A percentile compares a stretch with the other conserved stretches of the same genome.
These are phyloP conservation scores for Poeciliopsis presidionis DNA, from an alignment of 2,797 vertebrate species.

Conservation along the genomic window DNA sequence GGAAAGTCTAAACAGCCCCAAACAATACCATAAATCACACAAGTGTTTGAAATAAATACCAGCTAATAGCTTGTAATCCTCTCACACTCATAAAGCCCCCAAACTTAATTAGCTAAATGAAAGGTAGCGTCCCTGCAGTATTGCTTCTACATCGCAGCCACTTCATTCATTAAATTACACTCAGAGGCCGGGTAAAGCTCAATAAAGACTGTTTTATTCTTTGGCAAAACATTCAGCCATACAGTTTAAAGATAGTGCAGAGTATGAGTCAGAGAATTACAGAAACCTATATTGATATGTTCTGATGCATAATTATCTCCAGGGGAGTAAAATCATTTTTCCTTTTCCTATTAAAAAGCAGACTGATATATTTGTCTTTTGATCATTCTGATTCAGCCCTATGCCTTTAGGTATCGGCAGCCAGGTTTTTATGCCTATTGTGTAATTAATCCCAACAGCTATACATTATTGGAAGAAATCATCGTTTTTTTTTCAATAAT, in stretches of 20 bases:
- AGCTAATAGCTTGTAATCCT: conserved; percentile 70
- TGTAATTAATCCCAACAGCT: conserved; percentile 54
- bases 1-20: conserved; percentile 42
- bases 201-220: conserved; percentile 17
- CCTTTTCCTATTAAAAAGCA: conserved; percentile 19
- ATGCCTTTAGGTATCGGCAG: conserved; percentile 20
- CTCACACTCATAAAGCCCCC: conserved; percentile 67
- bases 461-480: conserved; percentile 43
- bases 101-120: conserved; percentile 73
- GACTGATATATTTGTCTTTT: conserved; percentile 14
- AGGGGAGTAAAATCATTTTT: conserved; percentile 18
- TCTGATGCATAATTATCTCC: conserved; percentile 4
- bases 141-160: conserved; percentile 32
- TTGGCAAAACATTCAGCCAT: conserved; percentile 30
- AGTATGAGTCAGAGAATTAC: conserved; percentile 20
- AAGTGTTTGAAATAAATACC: conserved; percentile 67
- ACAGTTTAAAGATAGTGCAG: conserved; percentile 33
- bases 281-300: conserved; percentile 26
- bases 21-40: conserved; percentile 53
- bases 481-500: conserved; percentile 14
- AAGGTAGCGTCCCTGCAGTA: conserved; percentile 68
- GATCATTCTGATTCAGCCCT: conserved; percentile 32
- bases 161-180: conserved; percentile 59
- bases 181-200: conserved; percentile 46
- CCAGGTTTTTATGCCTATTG: conserved; percentile 51